Percentiles rank a stretch among this genome's conserved stretches.
phyloP scores from a whole-genome alignment of 53 echinoderm and acorn worm species.

The Pentamera pediparva region DNA sequence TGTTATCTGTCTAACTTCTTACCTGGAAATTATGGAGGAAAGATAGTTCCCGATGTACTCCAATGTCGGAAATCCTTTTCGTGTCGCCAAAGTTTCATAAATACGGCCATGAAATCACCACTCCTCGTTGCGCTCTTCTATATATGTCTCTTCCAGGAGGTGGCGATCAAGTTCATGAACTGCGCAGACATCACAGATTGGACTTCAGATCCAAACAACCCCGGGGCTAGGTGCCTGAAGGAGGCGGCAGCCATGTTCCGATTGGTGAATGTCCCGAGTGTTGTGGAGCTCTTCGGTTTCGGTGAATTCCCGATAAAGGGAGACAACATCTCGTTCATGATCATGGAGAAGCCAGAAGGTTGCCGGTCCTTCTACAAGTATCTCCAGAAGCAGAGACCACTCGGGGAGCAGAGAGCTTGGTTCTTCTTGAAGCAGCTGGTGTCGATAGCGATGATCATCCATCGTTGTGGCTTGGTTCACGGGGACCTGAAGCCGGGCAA shows the following conservation, averaged over 20 bases:
- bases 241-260: background rate
- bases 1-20: too few species aligned
- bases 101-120: background rate
- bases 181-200: background rate
- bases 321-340: background rate
- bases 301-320: background rate
- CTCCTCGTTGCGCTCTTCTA: too few species aligned
- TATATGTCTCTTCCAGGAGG: too few species aligned
- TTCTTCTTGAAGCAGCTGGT: background rate
- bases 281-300: conserved; percentile 9
- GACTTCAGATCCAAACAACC: background rate
- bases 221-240: background rate
- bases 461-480: background rate
- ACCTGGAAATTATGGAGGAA: too few species aligned
- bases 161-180: conserved; percentile 18
- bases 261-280: background rate
- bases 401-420: background rate
- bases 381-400: background rate
- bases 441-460: background rate
- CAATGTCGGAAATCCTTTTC: too few species aligned
- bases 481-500: conserved; percentile 1
- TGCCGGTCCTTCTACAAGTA: conserved; percentile 8
- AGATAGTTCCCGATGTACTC: too few species aligned
- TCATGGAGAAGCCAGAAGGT: conserved; percentile 7
- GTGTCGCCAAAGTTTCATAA: too few species aligned